Evolutionary conservation across 2,113 vertebrate genomes (phyloP).

Genomic region (Hassar affinis): DNA sequence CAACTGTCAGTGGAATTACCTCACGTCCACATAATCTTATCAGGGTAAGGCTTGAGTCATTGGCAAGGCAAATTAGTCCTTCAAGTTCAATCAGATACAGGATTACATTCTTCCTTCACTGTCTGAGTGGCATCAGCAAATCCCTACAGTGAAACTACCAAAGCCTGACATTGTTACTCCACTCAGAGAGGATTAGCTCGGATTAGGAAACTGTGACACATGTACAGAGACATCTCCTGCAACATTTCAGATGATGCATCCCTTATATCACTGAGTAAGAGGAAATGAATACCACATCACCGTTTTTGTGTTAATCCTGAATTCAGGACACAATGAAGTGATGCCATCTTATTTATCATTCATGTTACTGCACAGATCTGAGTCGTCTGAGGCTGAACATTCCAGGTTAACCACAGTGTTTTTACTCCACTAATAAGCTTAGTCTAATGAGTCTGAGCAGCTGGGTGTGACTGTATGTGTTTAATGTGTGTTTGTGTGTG

Average conservation of each 20-base stretch:
- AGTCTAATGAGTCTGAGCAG: not conserved
- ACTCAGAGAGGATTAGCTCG: not conserved
- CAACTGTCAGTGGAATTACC: not conserved
- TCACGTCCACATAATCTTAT: not conserved
- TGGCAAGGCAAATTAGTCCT: not conserved
- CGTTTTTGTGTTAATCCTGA: not conserved
- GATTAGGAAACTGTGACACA: not conserved
- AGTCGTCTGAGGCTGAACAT: not conserved
- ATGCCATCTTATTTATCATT: not conserved
- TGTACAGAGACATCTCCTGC: not conserved
- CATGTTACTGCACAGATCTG: not conserved
- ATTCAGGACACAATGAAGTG: not conserved
- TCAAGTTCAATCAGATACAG: not conserved
- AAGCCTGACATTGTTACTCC: not conserved
- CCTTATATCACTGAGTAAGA: not conserved
- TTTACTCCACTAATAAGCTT: conserved; percentile 3
- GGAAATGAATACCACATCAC: not conserved
- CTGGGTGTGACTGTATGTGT: not conserved
- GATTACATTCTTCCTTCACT: not conserved
- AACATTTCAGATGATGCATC: not conserved
- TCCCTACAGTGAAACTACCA: not conserved
- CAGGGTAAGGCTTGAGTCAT: not conserved
- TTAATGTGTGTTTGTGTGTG: not conserved
- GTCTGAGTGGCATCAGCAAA: conserved; percentile 20
- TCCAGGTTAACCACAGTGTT: not conserved